Conservation (phyloP, 2,888 invertebrate species). For the Nomada goodeniana region DNA sequence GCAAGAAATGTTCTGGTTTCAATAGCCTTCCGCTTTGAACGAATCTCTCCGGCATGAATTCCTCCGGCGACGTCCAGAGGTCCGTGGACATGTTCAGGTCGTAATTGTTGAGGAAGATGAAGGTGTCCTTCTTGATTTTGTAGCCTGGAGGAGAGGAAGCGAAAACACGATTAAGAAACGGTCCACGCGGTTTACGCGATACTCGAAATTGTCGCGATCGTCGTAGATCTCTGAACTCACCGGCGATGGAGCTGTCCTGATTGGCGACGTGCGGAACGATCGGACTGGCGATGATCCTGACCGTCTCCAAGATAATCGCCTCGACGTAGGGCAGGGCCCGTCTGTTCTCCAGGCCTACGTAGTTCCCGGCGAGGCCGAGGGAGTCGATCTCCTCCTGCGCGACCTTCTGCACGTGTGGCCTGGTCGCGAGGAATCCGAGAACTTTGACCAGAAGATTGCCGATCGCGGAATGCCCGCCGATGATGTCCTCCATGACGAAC, state of each 20-base stretch:
- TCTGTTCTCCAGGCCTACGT: conserved; percentile 84
- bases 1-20: conserved; percentile 88
- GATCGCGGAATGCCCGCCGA: conserved; percentile 88
- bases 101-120: conserved; percentile 89
- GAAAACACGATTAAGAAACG: not conserved
- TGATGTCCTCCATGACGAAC: conserved; percentile 85
- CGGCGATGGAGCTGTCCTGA: conserved; percentile 87
- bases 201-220: no score
- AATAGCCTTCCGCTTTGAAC: conserved; percentile 85
- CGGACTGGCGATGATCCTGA: conserved; percentile 88
- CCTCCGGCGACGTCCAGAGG: conserved; percentile 87
- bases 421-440: conserved; percentile 86
- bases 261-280: conserved; percentile 89
- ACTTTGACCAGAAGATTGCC: conserved; percentile 87
- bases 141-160: conserved; percentile 84
- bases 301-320: conserved; percentile 87
- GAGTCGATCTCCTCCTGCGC: conserved; percentile 86
- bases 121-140: conserved; percentile 87
- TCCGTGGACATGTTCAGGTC: conserved; percentile 88
- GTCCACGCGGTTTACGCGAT: no score
- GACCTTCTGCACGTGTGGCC: conserved; percentile 85
- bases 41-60: conserved; percentile 88
- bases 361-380: conserved; percentile 64
- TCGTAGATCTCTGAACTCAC: conserved; percentile 81
- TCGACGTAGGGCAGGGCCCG: conserved; percentile 87